Evolutionary conservation across 2,888 invertebrate species (phyloP), one percentile per base, ranked within the genome.

Genomic region (Hololepta plana): DNA sequence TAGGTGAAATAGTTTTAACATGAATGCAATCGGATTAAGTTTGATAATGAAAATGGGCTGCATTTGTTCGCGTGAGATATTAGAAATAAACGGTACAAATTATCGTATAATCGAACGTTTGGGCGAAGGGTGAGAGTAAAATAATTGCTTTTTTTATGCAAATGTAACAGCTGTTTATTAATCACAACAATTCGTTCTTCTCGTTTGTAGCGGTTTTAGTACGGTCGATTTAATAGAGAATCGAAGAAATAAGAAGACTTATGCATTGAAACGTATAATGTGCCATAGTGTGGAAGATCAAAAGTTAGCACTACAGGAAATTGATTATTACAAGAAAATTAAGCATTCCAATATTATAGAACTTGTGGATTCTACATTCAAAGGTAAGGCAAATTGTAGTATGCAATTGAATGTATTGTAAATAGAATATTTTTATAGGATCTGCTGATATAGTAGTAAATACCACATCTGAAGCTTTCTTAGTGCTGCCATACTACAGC

Each of bases 201-300:
- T 25, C 19, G 11, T 30, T 56, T 59, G 25, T 48, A 84, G 84
- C 5, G 84, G 82, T 6, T 85, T 84, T 47, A 82, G 82, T 44
- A 66, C 71, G 24, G 77, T 85, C 26, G 73, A 75, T 43, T 57
- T 85, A 36, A 71, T 75, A 1, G 76, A 81, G 50, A 74, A 79
- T 44, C 45, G 56, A 2, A 38, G 60, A 15, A 72, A 67, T 3
- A 68, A 64, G 38, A 69, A 67, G 35, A 57, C 63, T 35, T 81
- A 67, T 55, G 85, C 82, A 4, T 54, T 84, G 22, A 85, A 85
- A 55, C 64, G 76, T 40, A 77, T 84, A 30, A 63, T 66, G n/a
- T 82, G 81, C 43, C 82, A 84, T 50, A 70, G 74, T 32, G 58
- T 67, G 30, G 74, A 75, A 36, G 84, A 85, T 48, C 76, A 81